Evolutionary conservation across 1,140 invertebrate genomes (phyloP).

Genomic region (Bradysia coprophila): DNA sequence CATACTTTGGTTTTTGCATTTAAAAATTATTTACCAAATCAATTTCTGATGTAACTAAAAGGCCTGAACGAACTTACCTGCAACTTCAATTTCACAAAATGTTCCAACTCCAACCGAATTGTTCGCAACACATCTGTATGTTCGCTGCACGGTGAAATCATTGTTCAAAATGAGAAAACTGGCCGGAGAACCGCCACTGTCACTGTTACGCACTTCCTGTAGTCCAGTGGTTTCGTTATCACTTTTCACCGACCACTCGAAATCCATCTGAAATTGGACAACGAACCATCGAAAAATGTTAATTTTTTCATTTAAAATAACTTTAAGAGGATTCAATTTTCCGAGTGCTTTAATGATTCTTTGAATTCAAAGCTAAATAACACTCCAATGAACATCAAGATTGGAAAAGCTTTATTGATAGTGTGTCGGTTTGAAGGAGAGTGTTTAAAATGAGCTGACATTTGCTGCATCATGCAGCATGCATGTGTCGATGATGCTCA

Average conservation of each 20-base stretch:
- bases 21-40: not conserved
- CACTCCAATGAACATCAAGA: too few species aligned
- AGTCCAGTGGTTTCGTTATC: constrained; percentile 57
- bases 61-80: constrained; percentile 46
- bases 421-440: too few species aligned
- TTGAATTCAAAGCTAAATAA: too few species aligned
- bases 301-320: too few species aligned
- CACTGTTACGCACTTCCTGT: constrained; percentile 10
- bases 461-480: too few species aligned
- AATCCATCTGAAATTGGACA: constrained; percentile 40
- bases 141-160: constrained; percentile 30
- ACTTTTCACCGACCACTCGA: constrained; percentile 66
- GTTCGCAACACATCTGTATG: constrained; percentile 67
- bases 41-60: not conserved
- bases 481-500: too few species aligned
- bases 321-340: too few species aligned
- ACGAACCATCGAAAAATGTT: too few species aligned
- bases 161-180: constrained; percentile 16
- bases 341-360: too few species aligned
- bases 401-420: too few species aligned
- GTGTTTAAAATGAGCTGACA: too few species aligned
- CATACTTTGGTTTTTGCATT: not conserved
- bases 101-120: constrained; percentile 57
- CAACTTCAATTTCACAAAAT: constrained; percentile 60
- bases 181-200: constrained; percentile 8